A percentile compares a stretch with the other conserved stretches of the same genome.
Conservation (phyloP, 2,888 invertebrate species). For the Galeopsomyia nigrocyanea region DNA sequence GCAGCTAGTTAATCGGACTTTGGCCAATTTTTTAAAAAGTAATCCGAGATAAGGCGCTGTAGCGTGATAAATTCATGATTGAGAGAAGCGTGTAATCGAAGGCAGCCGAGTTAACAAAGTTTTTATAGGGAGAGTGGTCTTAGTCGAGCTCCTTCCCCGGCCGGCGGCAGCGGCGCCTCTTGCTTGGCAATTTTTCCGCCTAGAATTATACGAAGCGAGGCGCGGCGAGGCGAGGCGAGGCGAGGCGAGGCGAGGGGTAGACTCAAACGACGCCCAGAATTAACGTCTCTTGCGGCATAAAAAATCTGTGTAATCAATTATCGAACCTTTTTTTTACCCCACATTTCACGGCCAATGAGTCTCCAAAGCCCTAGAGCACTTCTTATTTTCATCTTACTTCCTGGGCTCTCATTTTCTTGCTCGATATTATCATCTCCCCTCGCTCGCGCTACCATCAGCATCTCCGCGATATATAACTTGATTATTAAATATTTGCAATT, state of each 20-base stretch:
- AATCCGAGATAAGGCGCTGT: constrained; percentile 9
- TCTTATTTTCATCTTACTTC: constrained; percentile 33
- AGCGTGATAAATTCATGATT: constrained; percentile 46
- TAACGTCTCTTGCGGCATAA: constrained; percentile 67
- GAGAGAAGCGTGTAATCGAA: constrained; percentile 46
- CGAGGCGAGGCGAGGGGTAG: constrained; percentile 40
- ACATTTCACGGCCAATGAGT: constrained; percentile 67
- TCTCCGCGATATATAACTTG: constrained; percentile 52
- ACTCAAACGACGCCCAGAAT: constrained; percentile 61
- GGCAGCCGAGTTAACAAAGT: constrained; percentile 45
- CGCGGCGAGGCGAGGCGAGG: constrained; percentile 43
- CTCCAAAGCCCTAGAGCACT: constrained; percentile 53
- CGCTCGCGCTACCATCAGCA: constrained; percentile 54
- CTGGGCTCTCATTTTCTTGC: constrained; percentile 45
- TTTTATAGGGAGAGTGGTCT: constrained; percentile 35
- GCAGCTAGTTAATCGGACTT: too few relatives aligned
- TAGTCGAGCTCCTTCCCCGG: constrained; percentile 7
- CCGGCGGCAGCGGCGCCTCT: constrained; percentile 39
- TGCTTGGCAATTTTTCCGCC: constrained; percentile 57
- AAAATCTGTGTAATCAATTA: constrained; percentile 68
- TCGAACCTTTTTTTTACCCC: constrained; percentile 66
- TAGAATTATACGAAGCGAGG: constrained; percentile 59
- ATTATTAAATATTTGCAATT: constrained; percentile 60
- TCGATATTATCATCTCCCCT: constrained; percentile 49
- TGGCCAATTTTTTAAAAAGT: background rate